Evolutionary conservation across 2,113 vertebrate species (phyloP).

Genomic region (Arvicanthis niloticus): DNA sequence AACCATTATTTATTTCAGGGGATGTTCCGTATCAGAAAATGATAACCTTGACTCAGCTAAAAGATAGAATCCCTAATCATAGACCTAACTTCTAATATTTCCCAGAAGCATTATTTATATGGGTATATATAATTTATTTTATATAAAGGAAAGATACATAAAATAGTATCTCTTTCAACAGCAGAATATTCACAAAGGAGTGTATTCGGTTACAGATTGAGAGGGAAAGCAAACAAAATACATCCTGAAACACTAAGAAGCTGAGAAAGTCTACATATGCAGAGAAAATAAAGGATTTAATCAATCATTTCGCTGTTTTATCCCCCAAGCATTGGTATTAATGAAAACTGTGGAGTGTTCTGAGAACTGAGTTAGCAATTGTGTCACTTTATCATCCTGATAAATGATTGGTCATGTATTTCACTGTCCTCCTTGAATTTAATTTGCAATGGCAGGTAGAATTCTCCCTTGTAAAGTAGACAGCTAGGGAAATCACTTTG

Average conservation of each 20-base stretch:
- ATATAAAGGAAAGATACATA: not conserved
- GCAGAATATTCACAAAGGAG: not conserved
- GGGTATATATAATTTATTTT: not conserved
- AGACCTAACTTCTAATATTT: not conserved
- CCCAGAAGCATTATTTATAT: not conserved
- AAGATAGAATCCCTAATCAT: not conserved
- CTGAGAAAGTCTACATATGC: not conserved
- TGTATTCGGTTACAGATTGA: not conserved
- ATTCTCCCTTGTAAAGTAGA: conserved; percentile 62
- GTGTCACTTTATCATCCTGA: conserved; percentile 40
- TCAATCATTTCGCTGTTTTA: conserved; percentile 21
- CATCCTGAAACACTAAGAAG: not conserved
- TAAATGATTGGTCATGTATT: conserved; percentile 60
- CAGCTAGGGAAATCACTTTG: conserved; percentile 71
- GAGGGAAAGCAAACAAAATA: not conserved
- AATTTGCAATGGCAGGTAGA: conserved; percentile 59
- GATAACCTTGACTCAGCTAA: not conserved
- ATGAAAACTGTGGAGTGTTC: conserved; percentile 54
- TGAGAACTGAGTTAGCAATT: conserved; percentile 52
- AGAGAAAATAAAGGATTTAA: conserved; percentile 44
- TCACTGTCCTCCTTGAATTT: conserved; percentile 61
- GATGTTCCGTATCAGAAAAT: not conserved
- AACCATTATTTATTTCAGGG: not conserved
- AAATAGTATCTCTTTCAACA: not conserved
- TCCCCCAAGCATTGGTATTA: conserved; percentile 7